Conservation (phyloP, 2,113 vertebrate species). For the Xiphorhynchus elegans region DNA sequence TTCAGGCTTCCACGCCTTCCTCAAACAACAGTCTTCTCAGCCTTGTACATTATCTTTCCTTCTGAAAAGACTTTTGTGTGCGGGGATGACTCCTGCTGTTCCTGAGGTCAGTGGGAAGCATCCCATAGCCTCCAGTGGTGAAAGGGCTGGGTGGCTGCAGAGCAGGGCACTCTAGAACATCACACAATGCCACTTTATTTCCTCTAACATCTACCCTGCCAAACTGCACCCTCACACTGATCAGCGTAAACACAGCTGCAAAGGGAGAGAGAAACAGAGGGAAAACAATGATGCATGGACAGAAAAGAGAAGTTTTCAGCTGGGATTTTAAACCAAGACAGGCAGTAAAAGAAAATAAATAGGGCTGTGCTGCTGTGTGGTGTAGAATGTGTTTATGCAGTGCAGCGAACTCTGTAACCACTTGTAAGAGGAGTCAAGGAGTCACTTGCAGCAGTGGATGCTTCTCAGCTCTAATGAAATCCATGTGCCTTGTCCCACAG, state of each 20-base stretch:
- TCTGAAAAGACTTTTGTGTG: slow-evolving; percentile 53
- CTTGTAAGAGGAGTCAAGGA: background rate
- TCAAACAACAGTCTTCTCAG: background rate
- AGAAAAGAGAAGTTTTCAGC: slow-evolving; percentile 7
- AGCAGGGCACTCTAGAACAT: background rate
- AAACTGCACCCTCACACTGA: background rate
- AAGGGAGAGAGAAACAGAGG: background rate
- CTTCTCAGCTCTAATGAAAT: background rate
- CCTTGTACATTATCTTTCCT: slow-evolving; percentile 22
- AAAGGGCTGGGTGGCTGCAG: background rate
- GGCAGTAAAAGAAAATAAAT: slow-evolving; percentile 10
- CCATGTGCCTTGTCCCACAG: background rate
- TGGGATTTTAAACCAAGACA: background rate
- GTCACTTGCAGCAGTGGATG: background rate
- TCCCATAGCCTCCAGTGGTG: background rate
- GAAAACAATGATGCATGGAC: background rate
- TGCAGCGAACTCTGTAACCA: background rate
- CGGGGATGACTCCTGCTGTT: background rate
- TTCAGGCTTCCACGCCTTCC: background rate
- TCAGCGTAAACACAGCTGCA: slow-evolving; percentile 34
- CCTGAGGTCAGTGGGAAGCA: slow-evolving; percentile 26
- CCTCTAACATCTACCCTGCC: background rate
- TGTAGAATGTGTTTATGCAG: background rate
- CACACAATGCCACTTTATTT: slow-evolving; percentile 37
- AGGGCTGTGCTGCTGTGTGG: background rate